Percentiles rank a stretch among this genome's conserved stretches.
phyloP scores from a whole-genome alignment of 2,888 invertebrate genomes.

The Heliconius aoede region DNA sequence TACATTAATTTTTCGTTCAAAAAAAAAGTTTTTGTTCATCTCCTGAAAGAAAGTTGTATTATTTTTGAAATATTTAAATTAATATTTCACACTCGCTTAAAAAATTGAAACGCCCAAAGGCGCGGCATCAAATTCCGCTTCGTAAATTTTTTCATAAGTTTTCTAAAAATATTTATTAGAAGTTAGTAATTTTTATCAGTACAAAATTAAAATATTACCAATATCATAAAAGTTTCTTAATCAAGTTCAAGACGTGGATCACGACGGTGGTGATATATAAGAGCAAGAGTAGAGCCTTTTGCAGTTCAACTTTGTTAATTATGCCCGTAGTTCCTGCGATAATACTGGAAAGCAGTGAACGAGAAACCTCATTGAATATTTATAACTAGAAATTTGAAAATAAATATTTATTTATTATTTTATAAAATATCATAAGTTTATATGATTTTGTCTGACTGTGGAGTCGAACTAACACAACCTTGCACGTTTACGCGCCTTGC shows the following conservation, averaged over 20 bases:
- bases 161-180: no score
- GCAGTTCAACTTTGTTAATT: conserved; percentile 66
- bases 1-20: no score
- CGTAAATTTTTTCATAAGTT: no score
- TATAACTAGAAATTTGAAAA: not conserved
- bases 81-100: no score
- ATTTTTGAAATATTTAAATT: no score
- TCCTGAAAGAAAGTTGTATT: no score
- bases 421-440: no score
- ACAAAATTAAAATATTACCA: conserved; percentile 15
- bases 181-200: no score
- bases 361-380: conserved; percentile 32
- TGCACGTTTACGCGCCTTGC: not conserved
- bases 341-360: conserved; percentile 29
- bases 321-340: conserved; percentile 49
- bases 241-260: conserved; percentile 23
- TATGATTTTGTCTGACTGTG: not conserved
- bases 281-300: conserved; percentile 29
- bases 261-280: conserved; percentile 32
- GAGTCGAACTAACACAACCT: not conserved
- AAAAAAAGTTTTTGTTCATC: no score
- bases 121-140: no score
- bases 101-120: no score
- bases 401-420: no score
- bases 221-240: conserved; percentile 27